A percentile compares a stretch with the other conserved stretches of the same genome.
Conservation (phyloP, 2,888 invertebrate species). For the Emmelina monodactyla region DNA sequence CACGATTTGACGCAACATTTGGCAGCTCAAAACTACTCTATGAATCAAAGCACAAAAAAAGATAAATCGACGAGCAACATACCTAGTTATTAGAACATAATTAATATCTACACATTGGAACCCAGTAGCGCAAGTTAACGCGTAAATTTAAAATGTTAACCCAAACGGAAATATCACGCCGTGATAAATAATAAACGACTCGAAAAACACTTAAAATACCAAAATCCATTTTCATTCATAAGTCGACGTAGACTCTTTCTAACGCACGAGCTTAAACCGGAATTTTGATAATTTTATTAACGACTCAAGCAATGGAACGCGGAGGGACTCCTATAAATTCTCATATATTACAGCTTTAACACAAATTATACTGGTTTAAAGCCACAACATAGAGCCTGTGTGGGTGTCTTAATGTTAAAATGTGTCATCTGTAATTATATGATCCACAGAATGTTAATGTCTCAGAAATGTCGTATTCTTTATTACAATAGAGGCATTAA, state of each 20-base stretch:
- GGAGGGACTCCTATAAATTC: conserved; percentile 47
- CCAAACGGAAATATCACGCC: conserved; percentile 61
- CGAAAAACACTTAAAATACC: conserved; percentile 63
- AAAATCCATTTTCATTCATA: conserved; percentile 65
- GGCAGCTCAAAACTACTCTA: too few relatives aligned
- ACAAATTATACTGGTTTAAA: conserved; percentile 64
- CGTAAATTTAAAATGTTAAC: conserved; percentile 46
- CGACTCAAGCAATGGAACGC: conserved; percentile 55
- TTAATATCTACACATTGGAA: conserved; percentile 30
- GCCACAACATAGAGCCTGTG: conserved; percentile 57
- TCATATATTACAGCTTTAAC: conserved; percentile 65
- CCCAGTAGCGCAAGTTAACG: conserved; percentile 52
- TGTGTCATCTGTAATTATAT: conserved; percentile 65
- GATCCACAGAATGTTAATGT: conserved; percentile 61
- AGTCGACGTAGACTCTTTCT: conserved; percentile 41
- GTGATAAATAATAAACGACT: conserved; percentile 61
- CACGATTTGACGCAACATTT: conserved; percentile 43
- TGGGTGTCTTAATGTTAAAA: conserved; percentile 63
- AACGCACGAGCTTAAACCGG: conserved; percentile 52
- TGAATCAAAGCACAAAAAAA: conserved; percentile 21
- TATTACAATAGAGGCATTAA: conserved; percentile 52
- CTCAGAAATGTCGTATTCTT: conserved; percentile 57
- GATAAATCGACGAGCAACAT: not conserved
- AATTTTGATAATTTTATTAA: conserved; percentile 66
- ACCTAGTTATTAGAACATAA: conserved; percentile 2